Evolutionary conservation across 2,888 invertebrate genomes (phyloP).

Genomic region (Tethea ocularis): DNA sequence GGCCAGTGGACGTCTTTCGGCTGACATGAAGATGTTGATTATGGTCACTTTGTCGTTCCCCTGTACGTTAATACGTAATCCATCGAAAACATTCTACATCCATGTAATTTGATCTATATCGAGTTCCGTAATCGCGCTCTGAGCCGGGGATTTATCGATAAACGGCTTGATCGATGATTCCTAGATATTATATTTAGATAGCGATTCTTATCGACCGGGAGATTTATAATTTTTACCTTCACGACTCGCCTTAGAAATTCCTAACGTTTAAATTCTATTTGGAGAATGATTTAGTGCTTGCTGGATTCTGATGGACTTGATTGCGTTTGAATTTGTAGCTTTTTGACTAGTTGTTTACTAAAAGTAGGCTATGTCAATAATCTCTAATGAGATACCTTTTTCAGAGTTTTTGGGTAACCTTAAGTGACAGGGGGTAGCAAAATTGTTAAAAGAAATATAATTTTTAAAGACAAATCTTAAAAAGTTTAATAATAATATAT

Average conservation of each 20-base stretch:
- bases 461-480: too few species aligned
- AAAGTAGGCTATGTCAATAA: too few species aligned
- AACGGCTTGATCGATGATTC: conserved; percentile 71
- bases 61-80: conserved; percentile 28
- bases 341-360: too few species aligned
- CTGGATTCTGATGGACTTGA: conserved; percentile 6
- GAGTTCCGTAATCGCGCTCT: conserved; percentile 53
- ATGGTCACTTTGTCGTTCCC: not conserved
- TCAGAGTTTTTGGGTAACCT: too few species aligned
- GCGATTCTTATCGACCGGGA: conserved; percentile 62
- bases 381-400: too few species aligned
- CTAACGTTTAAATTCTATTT: conserved; percentile 21
- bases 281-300: conserved; percentile 20
- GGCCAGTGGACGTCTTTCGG: too few species aligned
- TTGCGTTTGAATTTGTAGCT: conserved; percentile 13
- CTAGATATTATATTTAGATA: conserved; percentile 66
- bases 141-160: conserved; percentile 69
- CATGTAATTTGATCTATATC: conserved; percentile 69
- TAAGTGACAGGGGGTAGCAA: too few species aligned
- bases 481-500: too few species aligned
- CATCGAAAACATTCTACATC: conserved; percentile 52
- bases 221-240: conserved; percentile 61
- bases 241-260: conserved; percentile 38
- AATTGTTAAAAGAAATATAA: too few species aligned
- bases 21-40: too few species aligned